Conservation (phyloP, 2,113 vertebrate species). For the Bungarus multicinctus region DNA sequence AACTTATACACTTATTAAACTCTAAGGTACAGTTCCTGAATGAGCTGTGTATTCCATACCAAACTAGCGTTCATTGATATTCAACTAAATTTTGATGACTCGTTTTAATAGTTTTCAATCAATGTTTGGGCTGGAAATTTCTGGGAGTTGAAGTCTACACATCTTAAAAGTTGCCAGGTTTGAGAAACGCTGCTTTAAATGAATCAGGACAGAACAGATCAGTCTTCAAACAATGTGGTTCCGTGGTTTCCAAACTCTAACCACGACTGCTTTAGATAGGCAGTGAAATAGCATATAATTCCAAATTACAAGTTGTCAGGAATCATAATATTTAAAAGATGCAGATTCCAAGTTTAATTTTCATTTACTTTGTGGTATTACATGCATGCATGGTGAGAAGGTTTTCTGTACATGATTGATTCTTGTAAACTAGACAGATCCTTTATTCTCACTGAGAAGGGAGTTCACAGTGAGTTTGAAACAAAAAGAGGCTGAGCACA, state of each 20-base stretch:
- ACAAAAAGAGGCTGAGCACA: neutral
- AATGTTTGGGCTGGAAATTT: neutral
- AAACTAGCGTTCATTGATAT: neutral
- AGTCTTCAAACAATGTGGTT: neutral
- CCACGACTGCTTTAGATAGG: neutral
- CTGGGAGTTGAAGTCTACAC: neutral
- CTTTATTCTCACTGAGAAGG: neutral
- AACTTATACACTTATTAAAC: neutral
- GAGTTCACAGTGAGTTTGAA: neutral
- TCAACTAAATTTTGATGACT: neutral
- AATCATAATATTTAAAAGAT: neutral
- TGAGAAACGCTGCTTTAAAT: neutral
- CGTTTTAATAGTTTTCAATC: neutral
- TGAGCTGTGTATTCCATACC: neutral
- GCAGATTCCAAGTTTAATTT: neutral
- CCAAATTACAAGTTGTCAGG: neutral
- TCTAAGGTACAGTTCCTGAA: neutral
- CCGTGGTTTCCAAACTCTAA: neutral
- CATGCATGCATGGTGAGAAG: neutral
- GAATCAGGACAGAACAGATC: neutral
- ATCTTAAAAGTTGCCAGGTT: neutral
- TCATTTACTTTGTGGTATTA: neutral
- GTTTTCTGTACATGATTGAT: neutral
- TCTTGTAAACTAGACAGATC: neutral
- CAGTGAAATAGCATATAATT: neutral